Evolutionary conservation across 2,888 invertebrate species (phyloP).

Genomic region (Harmothoe impar): DNA sequence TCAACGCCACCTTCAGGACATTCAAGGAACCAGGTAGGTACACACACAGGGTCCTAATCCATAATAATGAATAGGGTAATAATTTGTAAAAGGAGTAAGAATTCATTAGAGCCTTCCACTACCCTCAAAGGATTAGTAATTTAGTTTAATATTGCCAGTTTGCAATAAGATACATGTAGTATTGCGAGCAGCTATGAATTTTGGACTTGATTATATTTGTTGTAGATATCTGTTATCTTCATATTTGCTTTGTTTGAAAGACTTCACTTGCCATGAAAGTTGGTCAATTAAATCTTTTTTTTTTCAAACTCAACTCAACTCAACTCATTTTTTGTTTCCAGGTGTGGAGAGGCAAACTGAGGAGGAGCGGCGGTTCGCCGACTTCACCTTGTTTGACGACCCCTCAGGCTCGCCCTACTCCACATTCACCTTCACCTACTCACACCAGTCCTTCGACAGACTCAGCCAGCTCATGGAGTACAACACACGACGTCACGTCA

Average conservation of each 20-base stretch:
- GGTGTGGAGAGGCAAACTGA: slow-evolving; percentile 79
- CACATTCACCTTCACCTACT: slow-evolving; percentile 84
- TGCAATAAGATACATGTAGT: too few species aligned
- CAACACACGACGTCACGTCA: slow-evolving; percentile 82
- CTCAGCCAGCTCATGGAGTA: slow-evolving; percentile 84
- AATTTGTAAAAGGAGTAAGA: too few species aligned
- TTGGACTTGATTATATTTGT: too few species aligned
- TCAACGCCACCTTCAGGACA: slow-evolving; percentile 83
- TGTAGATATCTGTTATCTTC: too few species aligned
- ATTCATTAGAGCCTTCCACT: too few species aligned
- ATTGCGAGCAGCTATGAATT: too few species aligned
- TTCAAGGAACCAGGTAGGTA: slow-evolving; percentile 82
- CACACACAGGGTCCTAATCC: neutral
- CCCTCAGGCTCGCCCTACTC: slow-evolving; percentile 82
- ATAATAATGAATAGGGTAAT: neutral
- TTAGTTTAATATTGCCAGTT: too few species aligned
- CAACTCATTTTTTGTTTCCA: neutral
- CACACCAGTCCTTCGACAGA: slow-evolving; percentile 82
- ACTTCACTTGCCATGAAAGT: too few species aligned
- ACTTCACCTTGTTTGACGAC: slow-evolving; percentile 84
- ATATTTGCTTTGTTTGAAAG: too few species aligned
- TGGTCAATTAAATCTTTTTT: too few species aligned
- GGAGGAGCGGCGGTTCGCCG: slow-evolving; percentile 83
- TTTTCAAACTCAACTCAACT: too few species aligned
- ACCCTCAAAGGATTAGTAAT: too few species aligned